Conservation (phyloP, 2,113 vertebrate species). For the Atherinomorus stipes region DNA sequence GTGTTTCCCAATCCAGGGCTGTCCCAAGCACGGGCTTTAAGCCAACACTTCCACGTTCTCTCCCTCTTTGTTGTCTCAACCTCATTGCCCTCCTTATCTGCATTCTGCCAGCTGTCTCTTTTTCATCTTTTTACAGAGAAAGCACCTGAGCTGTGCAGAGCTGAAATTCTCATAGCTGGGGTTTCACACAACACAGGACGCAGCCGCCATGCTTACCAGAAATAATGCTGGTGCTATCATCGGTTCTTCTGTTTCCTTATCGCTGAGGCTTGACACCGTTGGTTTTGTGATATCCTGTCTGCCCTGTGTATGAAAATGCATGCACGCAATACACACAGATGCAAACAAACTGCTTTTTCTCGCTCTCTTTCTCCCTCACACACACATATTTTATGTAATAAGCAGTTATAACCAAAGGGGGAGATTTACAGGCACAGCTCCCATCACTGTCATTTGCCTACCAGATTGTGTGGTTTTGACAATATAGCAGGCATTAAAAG, state of each 20-base stretch:
- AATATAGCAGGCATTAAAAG: constrained; percentile 42
- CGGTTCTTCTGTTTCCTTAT: constrained; percentile 69
- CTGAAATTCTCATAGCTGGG: constrained; percentile 60
- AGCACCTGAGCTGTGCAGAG: constrained; percentile 53
- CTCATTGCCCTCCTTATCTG: constrained; percentile 10
- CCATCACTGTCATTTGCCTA: constrained; percentile 69
- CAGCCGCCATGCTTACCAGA: constrained; percentile 74
- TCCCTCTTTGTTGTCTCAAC: constrained; percentile 28
- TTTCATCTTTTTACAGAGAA: constrained; percentile 57
- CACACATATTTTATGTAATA: constrained; percentile 30
- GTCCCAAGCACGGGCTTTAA: constrained; percentile 47
- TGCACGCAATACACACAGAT: constrained; percentile 27
- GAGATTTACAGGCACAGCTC: constrained; percentile 66
- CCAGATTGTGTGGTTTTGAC: constrained; percentile 66
- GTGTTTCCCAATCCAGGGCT: constrained; percentile 63
- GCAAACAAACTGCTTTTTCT: constrained; percentile 27
- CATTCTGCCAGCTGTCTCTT: constrained; percentile 37
- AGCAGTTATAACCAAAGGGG: constrained; percentile 51
- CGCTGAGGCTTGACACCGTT: constrained; percentile 51
- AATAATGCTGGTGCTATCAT: constrained; percentile 62
- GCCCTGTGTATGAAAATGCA: constrained; percentile 64
- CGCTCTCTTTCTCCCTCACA: constrained; percentile 38
- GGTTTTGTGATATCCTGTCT: constrained; percentile 68
- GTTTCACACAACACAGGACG: constrained; percentile 72
- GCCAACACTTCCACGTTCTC: constrained; percentile 62